phyloP scores from a whole-genome alignment of 2,113 vertebrate genomes.

The Macaca fascicularis region DNA sequence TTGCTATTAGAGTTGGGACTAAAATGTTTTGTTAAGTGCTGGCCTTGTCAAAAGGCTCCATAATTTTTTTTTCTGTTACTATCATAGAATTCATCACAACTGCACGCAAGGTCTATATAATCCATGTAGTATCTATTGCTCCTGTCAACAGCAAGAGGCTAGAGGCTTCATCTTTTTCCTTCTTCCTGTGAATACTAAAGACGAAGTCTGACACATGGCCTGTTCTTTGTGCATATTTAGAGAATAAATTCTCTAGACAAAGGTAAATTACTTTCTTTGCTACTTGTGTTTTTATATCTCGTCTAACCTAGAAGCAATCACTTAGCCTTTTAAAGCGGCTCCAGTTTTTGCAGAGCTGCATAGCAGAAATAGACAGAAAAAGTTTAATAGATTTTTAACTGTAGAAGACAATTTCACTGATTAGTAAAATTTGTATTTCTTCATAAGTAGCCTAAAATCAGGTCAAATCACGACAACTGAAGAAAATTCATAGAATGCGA shows the following conservation, averaged over 20 bases:
- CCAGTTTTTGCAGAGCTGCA: not conserved
- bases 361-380: not conserved
- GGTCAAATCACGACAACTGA: not conserved
- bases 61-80: not conserved
- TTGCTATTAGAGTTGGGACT: not conserved
- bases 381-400: not conserved
- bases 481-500: not conserved
- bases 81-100: not conserved
- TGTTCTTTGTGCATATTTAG: not conserved
- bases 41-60: not conserved
- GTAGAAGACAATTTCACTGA: not conserved
- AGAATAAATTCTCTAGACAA: not conserved
- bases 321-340: not conserved
- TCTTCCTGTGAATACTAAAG: not conserved
- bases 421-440: not conserved
- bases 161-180: not conserved
- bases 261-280: not conserved
- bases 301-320: not conserved
- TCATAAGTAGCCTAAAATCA: not conserved
- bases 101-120: accelerated
- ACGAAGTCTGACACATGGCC: not conserved
- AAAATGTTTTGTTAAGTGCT: not conserved
- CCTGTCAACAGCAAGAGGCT: not conserved
- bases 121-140: not conserved
- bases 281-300: not conserved